These are phyloP conservation scores for Galeopsomyia nigrocyanea DNA, from an alignment of 2,888 invertebrate genomes.

Conservation along the genomic window DNA sequence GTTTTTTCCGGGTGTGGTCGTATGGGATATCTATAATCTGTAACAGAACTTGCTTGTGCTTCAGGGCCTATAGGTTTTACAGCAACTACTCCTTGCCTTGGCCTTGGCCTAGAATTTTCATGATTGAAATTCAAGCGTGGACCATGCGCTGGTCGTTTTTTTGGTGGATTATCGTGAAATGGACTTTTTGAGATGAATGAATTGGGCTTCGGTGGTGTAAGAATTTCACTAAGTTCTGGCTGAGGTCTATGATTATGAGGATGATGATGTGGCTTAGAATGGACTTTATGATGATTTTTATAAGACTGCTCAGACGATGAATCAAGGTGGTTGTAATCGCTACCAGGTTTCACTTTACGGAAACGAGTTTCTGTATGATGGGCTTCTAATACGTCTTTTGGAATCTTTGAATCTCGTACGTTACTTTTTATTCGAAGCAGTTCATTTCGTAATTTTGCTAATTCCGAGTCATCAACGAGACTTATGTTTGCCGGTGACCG, in stretches of 20 bases:
- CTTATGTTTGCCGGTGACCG: conserved; percentile 54
- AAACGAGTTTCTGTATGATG: conserved; percentile 62
- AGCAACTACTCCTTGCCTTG: conserved; percentile 47
- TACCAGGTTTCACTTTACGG: conserved; percentile 49
- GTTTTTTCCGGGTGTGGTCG: conserved; percentile 27
- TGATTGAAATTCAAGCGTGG: conserved; percentile 39
- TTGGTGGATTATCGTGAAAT: conserved; percentile 57
- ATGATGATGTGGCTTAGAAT: conserved; percentile 50
- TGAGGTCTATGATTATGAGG: conserved; percentile 49
- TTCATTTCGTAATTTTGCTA: conserved; percentile 58
- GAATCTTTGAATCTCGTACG: conserved; percentile 50
- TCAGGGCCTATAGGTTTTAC: conserved; percentile 53
- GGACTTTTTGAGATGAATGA: conserved; percentile 59
- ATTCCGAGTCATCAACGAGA: conserved; percentile 55
- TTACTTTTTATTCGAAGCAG: conserved; percentile 58
- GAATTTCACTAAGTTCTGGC: conserved; percentile 55
- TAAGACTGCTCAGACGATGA: conserved; percentile 59
- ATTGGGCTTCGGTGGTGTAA: conserved; percentile 61
- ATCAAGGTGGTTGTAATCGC: conserved; percentile 53
- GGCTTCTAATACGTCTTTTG: conserved; percentile 58
- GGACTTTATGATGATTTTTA: conserved; percentile 57
- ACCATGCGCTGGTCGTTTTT: conserved; percentile 56
- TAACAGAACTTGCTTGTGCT: conserved; percentile 48
- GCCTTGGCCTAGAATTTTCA: conserved; percentile 50
- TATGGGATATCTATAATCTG: conserved; percentile 39